Base-by-base conservation (phyloP, 2,888 invertebrate species). In the Ferrisia virgata region DNA sequence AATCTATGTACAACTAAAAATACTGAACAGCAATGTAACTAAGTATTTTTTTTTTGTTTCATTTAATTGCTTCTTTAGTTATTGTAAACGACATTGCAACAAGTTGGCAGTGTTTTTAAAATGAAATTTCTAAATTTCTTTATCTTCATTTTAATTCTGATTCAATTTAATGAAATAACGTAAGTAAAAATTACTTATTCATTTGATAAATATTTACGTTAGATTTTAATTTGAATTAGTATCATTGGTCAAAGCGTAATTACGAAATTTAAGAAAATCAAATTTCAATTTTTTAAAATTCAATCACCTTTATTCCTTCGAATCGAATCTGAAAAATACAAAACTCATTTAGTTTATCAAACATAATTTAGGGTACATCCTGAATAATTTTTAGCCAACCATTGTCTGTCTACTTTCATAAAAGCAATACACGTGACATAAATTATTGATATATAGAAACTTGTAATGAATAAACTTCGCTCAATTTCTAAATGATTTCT, bases 341-440 rank as follows among this genome's bases (percentile, higher is more conserved):
- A 64, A 64, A 40, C 28, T 22, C 22, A 43, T 40, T 78, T 78
- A 43, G 31, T 39, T 39, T n/a, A 8, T 78, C 39, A 36, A 82
- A 69, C 90, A 53, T 53, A n/a, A 40, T 40, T 2, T 11, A 11
- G 13, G 40, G 40, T 40, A 11, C 1, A 11, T 40, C 13, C 40
- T 13, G 40, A 40, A 40, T 40, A 36, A 6, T 36, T 36, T 36
- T 36, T 36, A 6, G n/a, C n/a, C n/a, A n/a, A n/a, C n/a, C n/a
- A n/a, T n/a, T n/a, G n/a, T n/a, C n/a, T n/a, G n/a, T n/a, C n/a
- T n/a, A n/a, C n/a, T n/a, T n/a, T n/a, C n/a, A n/a, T n/a, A n/a
- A n/a, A n/a, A n/a, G n/a, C n/a, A n/a, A n/a, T n/a, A n/a, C n/a
- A n/a, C n/a, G n/a, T n/a, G n/a, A n/a, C n/a, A n/a, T n/a, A n/a